Conservation (phyloP, 1,140 invertebrate species). For the Thaumetopoea pityocampa region DNA sequence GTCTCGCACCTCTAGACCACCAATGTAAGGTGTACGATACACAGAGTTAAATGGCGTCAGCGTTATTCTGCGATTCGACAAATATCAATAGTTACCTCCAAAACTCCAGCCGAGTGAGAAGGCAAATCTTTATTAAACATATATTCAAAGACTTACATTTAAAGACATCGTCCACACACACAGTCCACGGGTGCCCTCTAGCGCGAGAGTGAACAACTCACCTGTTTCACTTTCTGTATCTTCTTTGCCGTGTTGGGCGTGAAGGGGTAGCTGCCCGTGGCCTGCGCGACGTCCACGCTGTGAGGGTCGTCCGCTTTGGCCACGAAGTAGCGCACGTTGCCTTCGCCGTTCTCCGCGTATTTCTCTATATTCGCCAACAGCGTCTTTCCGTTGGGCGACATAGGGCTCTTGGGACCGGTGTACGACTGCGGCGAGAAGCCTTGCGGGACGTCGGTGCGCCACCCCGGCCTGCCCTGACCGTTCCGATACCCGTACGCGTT, state of each 20-base stretch:
- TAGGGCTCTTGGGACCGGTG: constrained; percentile 45
- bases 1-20: no score
- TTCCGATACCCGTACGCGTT: constrained; percentile 39
- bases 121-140: no score
- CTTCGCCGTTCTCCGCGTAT: constrained; percentile 39
- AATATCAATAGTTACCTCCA: no score
- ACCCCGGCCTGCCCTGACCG: constrained; percentile 35
- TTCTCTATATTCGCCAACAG: constrained; percentile 64
- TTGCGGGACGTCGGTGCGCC: constrained; percentile 34
- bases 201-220: constrained; percentile 28
- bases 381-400: constrained; percentile 52
- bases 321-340: constrained; percentile 58
- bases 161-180: no score
- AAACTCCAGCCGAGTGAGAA: no score
- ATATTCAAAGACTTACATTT: no score
- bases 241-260: constrained; percentile 66
- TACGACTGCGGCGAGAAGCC: constrained; percentile 42
- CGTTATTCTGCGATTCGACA: no score
- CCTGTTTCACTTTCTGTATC: constrained; percentile 62
- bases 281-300: constrained; percentile 55
- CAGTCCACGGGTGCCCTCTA: no score
- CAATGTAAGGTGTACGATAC: no score
- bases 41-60: no score
- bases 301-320: constrained; percentile 54
- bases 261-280: constrained; percentile 56